Conservation (phyloP, 2,797 vertebrate genomes). For the Mionectes olivaceus region DNA sequence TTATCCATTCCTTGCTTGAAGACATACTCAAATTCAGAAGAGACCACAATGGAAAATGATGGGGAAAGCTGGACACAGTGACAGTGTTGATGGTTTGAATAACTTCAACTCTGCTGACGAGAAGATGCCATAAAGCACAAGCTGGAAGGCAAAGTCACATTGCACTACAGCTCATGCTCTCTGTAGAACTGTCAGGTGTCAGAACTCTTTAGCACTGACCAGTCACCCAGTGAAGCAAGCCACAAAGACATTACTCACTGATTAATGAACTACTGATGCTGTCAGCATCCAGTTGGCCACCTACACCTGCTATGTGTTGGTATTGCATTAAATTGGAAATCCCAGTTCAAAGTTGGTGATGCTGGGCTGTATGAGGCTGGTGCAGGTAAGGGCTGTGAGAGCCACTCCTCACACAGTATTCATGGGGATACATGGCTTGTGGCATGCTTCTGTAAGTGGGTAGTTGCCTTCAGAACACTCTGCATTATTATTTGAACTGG, state of each 20-base stretch:
- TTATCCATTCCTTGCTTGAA: background rate
- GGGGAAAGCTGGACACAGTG: background rate
- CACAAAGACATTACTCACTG: background rate
- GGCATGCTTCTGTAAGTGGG: background rate
- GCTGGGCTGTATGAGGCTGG: background rate
- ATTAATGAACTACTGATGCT: background rate
- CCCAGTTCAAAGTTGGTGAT: background rate
- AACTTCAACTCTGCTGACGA: background rate
- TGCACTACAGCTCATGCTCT: background rate
- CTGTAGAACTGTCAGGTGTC: background rate
- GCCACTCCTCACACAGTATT: background rate
- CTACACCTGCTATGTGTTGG: background rate
- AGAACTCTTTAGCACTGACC: background rate
- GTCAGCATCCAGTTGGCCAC: background rate
- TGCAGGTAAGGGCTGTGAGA: background rate
- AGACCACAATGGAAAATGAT: background rate
- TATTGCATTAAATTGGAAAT: fast-evolving
- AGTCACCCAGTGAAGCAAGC: background rate
- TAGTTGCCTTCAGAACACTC: background rate
- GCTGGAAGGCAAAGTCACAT: background rate
- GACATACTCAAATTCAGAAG: background rate
- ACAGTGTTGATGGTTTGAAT: background rate
- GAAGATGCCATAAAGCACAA: background rate
- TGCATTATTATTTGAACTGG: background rate
- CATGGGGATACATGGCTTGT: fast-evolving